Evolutionary conservation across 2,113 vertebrate species (phyloP).

Genomic region (Psilopogon haemacephalus): DNA sequence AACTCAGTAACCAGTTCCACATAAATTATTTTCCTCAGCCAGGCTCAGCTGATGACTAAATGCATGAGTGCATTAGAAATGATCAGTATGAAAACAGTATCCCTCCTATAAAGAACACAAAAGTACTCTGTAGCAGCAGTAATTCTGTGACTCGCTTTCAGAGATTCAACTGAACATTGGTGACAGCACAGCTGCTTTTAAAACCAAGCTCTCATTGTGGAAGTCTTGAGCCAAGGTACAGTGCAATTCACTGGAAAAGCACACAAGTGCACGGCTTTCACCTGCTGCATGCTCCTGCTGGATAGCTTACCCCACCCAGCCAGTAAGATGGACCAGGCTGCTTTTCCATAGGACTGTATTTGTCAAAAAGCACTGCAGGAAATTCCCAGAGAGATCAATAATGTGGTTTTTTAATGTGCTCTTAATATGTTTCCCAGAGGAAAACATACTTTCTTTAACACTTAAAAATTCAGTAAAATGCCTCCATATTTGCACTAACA

Average conservation of each 20-base stretch:
- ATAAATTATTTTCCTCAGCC: not conserved
- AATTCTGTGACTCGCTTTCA: not conserved
- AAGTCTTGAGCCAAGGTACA: not conserved
- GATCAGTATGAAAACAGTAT: not conserved
- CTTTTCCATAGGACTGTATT: not conserved
- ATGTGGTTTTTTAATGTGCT: not conserved
- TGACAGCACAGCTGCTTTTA: not conserved
- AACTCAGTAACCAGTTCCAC: not conserved
- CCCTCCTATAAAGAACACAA: not conserved
- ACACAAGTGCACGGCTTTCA: not conserved
- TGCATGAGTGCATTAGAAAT: not conserved
- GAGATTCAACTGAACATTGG: not conserved
- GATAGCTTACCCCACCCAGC: not conserved
- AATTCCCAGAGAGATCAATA: not conserved
- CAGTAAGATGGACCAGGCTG: not conserved
- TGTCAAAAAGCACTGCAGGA: not conserved
- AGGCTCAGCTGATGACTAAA: not conserved
- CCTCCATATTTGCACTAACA: not conserved
- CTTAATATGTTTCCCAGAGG: not conserved
- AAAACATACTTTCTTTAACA: not conserved
- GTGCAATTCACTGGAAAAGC: not conserved
- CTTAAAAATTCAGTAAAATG: not conserved
- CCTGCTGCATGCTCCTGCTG: not conserved
- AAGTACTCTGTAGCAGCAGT: not conserved
- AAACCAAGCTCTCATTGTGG: not conserved